phyloP scores from a whole-genome alignment of 2,888 invertebrate species.

The Margaritifera margaritifera region DNA sequence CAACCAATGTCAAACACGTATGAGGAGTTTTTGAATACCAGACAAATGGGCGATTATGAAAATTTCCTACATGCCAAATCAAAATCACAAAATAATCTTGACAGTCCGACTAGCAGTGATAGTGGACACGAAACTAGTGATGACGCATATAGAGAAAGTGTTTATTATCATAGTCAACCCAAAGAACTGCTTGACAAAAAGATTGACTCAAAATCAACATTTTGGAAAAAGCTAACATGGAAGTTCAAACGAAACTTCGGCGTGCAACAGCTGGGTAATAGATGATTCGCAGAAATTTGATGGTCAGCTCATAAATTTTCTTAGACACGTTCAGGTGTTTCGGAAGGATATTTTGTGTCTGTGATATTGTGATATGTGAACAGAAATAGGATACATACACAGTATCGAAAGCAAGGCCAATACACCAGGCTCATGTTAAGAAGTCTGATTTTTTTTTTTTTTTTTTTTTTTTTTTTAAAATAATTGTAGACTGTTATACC shows the following conservation, averaged over 20 bases:
- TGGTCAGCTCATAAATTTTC: no score
- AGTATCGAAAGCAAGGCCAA: no score
- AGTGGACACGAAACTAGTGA: slow-evolving; percentile 34
- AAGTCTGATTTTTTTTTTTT: no score
- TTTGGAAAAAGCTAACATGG: slow-evolving; percentile 51
- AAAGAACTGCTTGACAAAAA: slow-evolving; percentile 33
- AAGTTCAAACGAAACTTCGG: slow-evolving; percentile 34
- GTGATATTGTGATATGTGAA: no score
- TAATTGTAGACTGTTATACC: no score
- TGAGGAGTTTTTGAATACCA: slow-evolving; percentile 44
- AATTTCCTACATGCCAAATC: no score
- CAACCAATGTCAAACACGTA: slow-evolving; percentile 14
- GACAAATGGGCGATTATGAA: slow-evolving; percentile 16
- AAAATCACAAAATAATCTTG: slow-evolving; percentile 1
- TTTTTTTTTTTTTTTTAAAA: no score
- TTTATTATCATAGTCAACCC: slow-evolving; percentile 42
- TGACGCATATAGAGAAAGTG: slow-evolving; percentile 15
- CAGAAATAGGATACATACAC: no score
- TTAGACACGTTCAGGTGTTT: no score
- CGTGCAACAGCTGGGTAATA: slow-evolving; percentile 6
- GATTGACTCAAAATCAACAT: slow-evolving; percentile 23
- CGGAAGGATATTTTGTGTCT: no score
- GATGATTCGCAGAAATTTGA: not conserved
- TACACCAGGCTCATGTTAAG: no score
- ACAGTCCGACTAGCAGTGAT: slow-evolving; percentile 41